Evolutionary conservation across 2,113 vertebrate genomes (phyloP).

Genomic region (Hippocampus zosterae): DNA sequence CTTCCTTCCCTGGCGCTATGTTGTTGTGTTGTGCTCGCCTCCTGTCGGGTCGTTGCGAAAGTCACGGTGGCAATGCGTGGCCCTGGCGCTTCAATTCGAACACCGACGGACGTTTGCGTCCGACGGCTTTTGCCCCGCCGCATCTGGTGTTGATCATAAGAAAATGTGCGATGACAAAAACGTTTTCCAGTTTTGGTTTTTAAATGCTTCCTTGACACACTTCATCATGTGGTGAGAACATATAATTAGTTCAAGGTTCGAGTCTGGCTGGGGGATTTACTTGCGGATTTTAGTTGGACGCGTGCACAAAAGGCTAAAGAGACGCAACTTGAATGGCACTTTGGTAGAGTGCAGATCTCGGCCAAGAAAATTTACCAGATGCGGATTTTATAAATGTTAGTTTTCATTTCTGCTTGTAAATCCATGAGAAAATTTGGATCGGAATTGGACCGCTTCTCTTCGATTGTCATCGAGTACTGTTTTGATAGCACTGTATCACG

Average conservation of each 20-base stretch:
- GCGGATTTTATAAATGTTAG: not conserved
- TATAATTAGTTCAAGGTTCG: conserved; percentile 11
- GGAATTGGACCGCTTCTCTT: not conserved
- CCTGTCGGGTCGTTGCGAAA: conserved; percentile 31
- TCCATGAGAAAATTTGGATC: not conserved
- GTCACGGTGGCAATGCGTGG: conserved; percentile 35
- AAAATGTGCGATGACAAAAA: conserved; percentile 7
- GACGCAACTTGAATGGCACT: not conserved
- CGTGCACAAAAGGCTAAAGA: conserved; percentile 3
- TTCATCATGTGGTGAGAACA: conserved; percentile 10
- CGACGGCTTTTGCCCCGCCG: not conserved
- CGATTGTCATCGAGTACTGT: not conserved
- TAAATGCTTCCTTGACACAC: conserved; percentile 4
- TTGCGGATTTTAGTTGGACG: conserved; percentile 4
- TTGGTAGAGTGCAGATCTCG: not conserved
- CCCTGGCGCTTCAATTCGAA: conserved; percentile 13
- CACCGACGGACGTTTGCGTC: not conserved
- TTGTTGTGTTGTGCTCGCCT: conserved; percentile 46
- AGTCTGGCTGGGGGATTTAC: conserved; percentile 4
- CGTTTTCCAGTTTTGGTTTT: conserved; percentile 10
- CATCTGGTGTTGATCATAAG: conserved; percentile 8
- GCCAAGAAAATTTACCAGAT: conserved; percentile 2
- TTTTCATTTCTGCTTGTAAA: not conserved
- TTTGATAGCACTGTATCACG: not conserved
- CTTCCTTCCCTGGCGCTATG: conserved; percentile 32